Percentiles rank a stretch among this genome's conserved stretches.
Evolutionary conservation across 1,140 invertebrate genomes (phyloP).

Genomic region (Papilio machaon): DNA sequence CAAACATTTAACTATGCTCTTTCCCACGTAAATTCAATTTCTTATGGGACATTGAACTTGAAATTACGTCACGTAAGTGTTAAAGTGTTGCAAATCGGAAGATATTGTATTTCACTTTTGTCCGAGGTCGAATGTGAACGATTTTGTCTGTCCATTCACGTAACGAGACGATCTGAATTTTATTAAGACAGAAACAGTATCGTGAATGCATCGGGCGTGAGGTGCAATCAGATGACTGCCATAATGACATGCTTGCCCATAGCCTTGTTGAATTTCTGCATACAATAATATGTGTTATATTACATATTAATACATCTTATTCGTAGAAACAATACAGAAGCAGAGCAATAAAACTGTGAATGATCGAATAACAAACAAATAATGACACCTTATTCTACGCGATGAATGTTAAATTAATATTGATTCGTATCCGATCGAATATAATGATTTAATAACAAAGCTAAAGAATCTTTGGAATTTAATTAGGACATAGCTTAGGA

Average conservation of each 20-base stretch:
- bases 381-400: neutral
- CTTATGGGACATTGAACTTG: constrained; percentile 33
- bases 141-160: constrained; percentile 12
- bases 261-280: constrained; percentile 47
- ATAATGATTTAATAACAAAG: neutral
- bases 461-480: neutral
- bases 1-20: constrained; percentile 40
- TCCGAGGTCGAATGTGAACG: constrained; percentile 7
- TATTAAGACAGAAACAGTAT: constrained; percentile 40
- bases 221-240: constrained; percentile 47
- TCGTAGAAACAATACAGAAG: constrained; percentile 42
- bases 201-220: constrained; percentile 43
- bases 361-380: neutral
- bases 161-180: constrained; percentile 36
- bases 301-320: constrained; percentile 46
- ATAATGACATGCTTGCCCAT: constrained; percentile 39
- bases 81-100: constrained; percentile 22
- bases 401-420: neutral
- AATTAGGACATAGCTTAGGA: too few relatives aligned
- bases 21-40: constrained; percentile 42
- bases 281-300: constrained; percentile 38
- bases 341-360: neutral
- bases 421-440: neutral
- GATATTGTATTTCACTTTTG: constrained; percentile 28
- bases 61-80: constrained; percentile 17